Base-by-base conservation (phyloP, 2,113 vertebrate species). In the Todiramphus saurophagus region DNA sequence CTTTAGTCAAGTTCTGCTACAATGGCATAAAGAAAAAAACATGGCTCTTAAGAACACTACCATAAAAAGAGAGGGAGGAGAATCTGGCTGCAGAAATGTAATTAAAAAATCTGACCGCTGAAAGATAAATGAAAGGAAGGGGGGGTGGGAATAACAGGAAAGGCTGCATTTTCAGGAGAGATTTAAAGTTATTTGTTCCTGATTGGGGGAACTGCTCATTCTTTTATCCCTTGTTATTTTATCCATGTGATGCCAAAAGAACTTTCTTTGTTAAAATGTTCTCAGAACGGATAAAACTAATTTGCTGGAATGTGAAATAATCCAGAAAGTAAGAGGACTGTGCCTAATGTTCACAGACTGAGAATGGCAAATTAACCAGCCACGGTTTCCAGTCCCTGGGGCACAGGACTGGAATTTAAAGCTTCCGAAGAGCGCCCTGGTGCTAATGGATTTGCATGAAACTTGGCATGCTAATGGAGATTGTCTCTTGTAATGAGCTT, bases 241-340 rank as follows among this genome's bases (percentile, higher is more conserved):
- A 97, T 93, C 96, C 96, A 89, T 89, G 94, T 93, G 96, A 97
- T 98, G 96, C 96, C 97, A 96, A 96, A 97, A 97, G 97, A 96
- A 92, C 91, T 97, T 97, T 98, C 97, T 98, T 98, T 97, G 93
- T 97, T 97, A 96, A 96, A 97, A 97, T 96, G 95, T 97, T 97
- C 97, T 98, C 97, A 95, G 95, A 98, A 97, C 63, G 79, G 97
- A 98, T 98, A 98, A 98, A 98, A 98, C 96, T 98, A 98, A 98
- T 98, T 98, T 98, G 95, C 95, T 96, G 94, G 94, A 97, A 98
- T 97, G 97, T 98, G 97, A 98, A 98, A 98, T 97, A 98, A 98
- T 97, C 97, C 97, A 97, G 97, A 98, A 97, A 98, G 96, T 97
- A 97, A 97, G 96, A 96, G 97, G 95, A 94, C 94, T 95, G 91